phyloP scores from a whole-genome alignment of 2,888 invertebrate genomes.

The Ophraella communa region DNA sequence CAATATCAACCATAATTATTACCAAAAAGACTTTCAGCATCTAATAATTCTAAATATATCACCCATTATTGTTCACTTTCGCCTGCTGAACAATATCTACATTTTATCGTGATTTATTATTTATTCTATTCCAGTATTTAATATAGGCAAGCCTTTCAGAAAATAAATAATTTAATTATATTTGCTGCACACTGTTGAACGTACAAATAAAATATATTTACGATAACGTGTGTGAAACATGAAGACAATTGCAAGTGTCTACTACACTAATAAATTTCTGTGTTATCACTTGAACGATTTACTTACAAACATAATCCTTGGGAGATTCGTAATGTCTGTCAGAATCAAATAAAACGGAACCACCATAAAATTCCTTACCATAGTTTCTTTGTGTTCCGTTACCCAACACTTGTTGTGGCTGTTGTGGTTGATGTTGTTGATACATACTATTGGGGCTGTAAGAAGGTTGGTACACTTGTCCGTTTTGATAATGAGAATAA shows the following conservation, averaged over 20 bases:
- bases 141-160: no score
- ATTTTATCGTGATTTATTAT: no score
- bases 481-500: conserved; percentile 59
- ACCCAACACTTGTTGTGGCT: conserved; percentile 39
- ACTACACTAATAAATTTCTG: neutral
- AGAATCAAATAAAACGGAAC: conserved; percentile 11
- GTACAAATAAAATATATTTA: neutral
- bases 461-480: conserved; percentile 53
- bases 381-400: conserved; percentile 40
- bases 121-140: no score
- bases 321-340: conserved; percentile 10
- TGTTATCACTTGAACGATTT: neutral
- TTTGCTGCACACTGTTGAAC: neutral
- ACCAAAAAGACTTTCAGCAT: no score
- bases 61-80: no score
- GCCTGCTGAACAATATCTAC: no score
- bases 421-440: conserved; percentile 45
- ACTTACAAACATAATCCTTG: conserved; percentile 9
- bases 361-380: conserved; percentile 37
- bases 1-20: no score
- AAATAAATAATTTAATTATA: neutral
- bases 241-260: neutral
- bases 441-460: conserved; percentile 50
- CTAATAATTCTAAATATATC: no score
- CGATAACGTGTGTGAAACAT: neutral